Evolutionary conservation across 2,888 invertebrate species (phyloP).

Genomic region (Thymelicus acteon): DNA sequence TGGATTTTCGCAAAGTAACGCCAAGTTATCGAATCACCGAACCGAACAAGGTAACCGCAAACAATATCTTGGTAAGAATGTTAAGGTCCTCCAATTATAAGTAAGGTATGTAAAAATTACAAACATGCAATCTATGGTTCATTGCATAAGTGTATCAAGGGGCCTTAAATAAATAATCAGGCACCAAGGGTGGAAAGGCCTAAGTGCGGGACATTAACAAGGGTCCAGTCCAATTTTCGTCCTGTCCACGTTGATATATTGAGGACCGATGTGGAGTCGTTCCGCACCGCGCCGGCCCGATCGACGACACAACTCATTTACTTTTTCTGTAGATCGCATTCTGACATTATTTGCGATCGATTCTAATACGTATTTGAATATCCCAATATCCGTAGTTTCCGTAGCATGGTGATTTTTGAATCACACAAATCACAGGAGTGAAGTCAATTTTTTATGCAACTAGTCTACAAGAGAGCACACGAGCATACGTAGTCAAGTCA

Average conservation of each 20-base stretch:
- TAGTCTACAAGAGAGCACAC: too few species aligned
- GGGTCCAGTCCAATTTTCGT: slow-evolving; percentile 84
- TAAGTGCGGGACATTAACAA: slow-evolving; percentile 82
- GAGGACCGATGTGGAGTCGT: slow-evolving; percentile 69
- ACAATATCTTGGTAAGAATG: not conserved
- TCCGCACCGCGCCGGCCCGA: slow-evolving; percentile 48
- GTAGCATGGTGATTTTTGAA: too few species aligned
- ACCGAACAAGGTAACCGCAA: too few species aligned
- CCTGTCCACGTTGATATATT: slow-evolving; percentile 83
- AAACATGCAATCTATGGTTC: not conserved
- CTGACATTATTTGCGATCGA: slow-evolving; percentile 38
- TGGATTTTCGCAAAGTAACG: too few species aligned
- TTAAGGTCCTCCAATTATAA: not conserved
- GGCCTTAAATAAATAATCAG: slow-evolving; percentile 80
- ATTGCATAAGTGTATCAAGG: slow-evolving; percentile 61
- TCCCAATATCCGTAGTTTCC: too few species aligned
- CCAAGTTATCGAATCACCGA: too few species aligned
- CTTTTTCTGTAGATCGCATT: slow-evolving; percentile 61
- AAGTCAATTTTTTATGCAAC: too few species aligned
- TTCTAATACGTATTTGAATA: slow-evolving; percentile 1
- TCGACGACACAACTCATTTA: slow-evolving; percentile 70
- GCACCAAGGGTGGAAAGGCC: slow-evolving; percentile 75
- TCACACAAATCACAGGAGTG: too few species aligned
- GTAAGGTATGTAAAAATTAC: not conserved
- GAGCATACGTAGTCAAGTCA: too few species aligned